phyloP scores from a whole-genome alignment of 2,797 vertebrate species.

The Oreochromis grahami region DNA sequence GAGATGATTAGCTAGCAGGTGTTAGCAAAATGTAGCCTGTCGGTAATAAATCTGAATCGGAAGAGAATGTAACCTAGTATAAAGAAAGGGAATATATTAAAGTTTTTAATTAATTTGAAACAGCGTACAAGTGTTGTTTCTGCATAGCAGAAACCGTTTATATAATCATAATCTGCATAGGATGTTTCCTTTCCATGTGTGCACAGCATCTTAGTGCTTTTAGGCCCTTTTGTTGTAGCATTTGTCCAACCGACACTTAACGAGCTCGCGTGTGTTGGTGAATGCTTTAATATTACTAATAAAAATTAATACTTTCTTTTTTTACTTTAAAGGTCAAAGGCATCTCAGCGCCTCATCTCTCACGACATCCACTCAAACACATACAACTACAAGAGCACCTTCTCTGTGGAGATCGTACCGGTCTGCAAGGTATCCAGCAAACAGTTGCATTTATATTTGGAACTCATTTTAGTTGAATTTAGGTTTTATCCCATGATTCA shows the following conservation, averaged over 20 bases:
- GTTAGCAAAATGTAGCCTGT: neutral
- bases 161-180: neutral
- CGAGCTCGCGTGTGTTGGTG: neutral
- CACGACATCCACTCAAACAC: constrained; percentile 95
- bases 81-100: neutral
- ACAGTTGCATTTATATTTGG: neutral
- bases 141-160: neutral
- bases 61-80: neutral
- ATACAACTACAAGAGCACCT: constrained; percentile 98
- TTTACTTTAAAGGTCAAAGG: constrained; percentile 80
- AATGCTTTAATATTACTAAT: neutral
- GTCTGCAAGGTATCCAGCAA: constrained; percentile 87
- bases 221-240: neutral
- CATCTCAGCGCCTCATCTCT: constrained; percentile 94
- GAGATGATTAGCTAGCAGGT: neutral
- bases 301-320: neutral
- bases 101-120: neutral
- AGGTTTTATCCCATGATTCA: neutral
- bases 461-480: neutral
- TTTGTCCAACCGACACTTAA: neutral
- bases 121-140: accelerated
- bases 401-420: constrained; percentile 95
- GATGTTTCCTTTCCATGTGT: neutral
- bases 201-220: neutral
- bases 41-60: neutral